Evolutionary conservation across 2,113 vertebrate genomes (phyloP).

Genomic region (Bagarius yarrelli): DNA sequence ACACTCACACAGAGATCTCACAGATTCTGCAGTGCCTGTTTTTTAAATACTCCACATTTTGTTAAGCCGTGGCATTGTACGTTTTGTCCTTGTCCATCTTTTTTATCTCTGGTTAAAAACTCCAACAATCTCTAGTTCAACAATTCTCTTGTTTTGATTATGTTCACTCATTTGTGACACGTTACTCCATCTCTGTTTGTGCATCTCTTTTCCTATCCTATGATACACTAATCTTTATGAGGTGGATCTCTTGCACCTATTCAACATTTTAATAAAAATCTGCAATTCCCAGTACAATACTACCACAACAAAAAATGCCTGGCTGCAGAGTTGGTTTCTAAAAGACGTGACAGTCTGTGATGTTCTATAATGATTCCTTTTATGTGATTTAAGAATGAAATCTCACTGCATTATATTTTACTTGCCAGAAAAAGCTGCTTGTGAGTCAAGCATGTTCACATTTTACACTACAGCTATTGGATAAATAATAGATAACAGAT

Average conservation of each 20-base stretch:
- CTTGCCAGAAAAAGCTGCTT: slow-evolving; percentile 35
- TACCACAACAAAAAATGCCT: slow-evolving; percentile 7
- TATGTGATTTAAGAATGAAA: slow-evolving; percentile 34
- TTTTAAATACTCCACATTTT: neutral
- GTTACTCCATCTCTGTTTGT: neutral
- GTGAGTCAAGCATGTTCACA: slow-evolving; percentile 40
- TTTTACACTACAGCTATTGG: slow-evolving; percentile 25
- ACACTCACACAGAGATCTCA: neutral
- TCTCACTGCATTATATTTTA: slow-evolving; percentile 29
- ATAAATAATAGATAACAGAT: slow-evolving; percentile 34
- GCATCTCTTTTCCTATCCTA: neutral
- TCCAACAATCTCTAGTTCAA: neutral
- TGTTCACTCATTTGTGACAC: neutral
- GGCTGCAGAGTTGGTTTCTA: slow-evolving; percentile 16
- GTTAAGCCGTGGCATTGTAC: neutral
- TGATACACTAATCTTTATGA: neutral
- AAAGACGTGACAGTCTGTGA: slow-evolving; percentile 35
- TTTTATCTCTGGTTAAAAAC: neutral
- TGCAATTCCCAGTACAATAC: slow-evolving; percentile 1
- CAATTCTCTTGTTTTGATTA: neutral
- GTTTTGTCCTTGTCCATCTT: neutral
- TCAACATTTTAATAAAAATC: neutral
- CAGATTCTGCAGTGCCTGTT: neutral
- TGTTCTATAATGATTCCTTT: slow-evolving; percentile 39
- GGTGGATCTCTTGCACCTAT: neutral